Evolutionary conservation across 2,888 invertebrate genomes (phyloP).

Genomic region (Limnephilus rhombicus): DNA sequence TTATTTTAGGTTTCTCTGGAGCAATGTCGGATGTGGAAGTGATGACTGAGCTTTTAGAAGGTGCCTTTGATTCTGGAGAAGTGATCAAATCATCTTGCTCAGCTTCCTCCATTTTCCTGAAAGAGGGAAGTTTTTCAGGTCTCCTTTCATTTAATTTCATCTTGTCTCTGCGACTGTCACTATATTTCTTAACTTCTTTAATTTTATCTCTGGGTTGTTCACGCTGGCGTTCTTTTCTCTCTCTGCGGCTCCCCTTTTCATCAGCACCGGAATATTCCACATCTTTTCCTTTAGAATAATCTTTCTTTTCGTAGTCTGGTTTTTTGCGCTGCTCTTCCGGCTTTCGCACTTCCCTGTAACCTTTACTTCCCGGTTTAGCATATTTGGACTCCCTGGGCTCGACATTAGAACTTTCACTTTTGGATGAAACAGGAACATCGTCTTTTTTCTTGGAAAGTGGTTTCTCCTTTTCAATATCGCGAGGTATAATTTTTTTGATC

Average conservation of each 20-base stretch:
- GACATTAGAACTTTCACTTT: conserved; percentile 59
- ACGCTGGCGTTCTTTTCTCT: conserved; percentile 73
- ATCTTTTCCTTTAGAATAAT: conserved; percentile 66
- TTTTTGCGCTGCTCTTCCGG: conserved; percentile 73
- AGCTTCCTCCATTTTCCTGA: conserved; percentile 66
- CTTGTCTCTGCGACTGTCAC: conserved; percentile 76
- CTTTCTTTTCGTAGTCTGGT: conserved; percentile 71
- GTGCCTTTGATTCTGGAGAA: conserved; percentile 43
- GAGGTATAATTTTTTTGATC: conserved; percentile 74
- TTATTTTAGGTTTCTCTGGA: conserved; percentile 51
- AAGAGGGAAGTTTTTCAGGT: conserved; percentile 72
- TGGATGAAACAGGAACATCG: conserved; percentile 66
- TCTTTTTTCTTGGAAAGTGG: conserved; percentile 71
- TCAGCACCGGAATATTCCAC: conserved; percentile 70
- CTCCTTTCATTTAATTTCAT: conserved; percentile 73
- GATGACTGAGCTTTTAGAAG: conserved; percentile 18
- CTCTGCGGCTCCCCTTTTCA: conserved; percentile 72
- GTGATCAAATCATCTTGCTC: conserved; percentile 56
- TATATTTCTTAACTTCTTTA: conserved; percentile 73
- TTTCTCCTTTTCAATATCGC: conserved; percentile 73
- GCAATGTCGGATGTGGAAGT: conserved; percentile 26
- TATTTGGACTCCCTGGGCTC: conserved; percentile 75
- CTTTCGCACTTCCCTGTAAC: conserved; percentile 75
- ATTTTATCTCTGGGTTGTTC: conserved; percentile 75
- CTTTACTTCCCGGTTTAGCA: conserved; percentile 72